phyloP scores from a whole-genome alignment of 2,888 invertebrate species.

The Cosmia trapezina region DNA sequence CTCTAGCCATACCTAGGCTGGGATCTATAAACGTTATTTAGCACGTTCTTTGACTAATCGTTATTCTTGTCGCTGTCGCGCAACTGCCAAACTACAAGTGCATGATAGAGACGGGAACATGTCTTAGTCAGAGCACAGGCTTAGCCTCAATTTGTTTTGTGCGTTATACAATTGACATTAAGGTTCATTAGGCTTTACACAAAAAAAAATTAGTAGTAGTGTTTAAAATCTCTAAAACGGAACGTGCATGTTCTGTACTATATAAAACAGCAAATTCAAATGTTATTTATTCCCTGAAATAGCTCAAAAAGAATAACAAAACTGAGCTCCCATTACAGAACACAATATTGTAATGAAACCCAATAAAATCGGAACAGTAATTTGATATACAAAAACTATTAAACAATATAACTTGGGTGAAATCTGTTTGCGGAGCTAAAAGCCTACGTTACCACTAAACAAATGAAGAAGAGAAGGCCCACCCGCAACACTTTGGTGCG shows the following conservation, averaged over 20 bases:
- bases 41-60: not conserved
- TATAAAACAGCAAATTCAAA: not conserved
- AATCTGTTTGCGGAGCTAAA: constrained; percentile 57
- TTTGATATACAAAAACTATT: constrained; percentile 43
- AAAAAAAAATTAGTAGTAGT: too few relatives aligned
- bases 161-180: too few relatives aligned
- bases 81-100: not conserved
- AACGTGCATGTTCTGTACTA: not conserved
- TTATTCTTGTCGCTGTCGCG: not conserved
- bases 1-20: not conserved
- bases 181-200: too few relatives aligned
- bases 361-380: constrained; percentile 45
- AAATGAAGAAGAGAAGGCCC: constrained; percentile 2
- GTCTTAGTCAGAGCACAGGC: not conserved
- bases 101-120: not conserved
- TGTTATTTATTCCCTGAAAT: not conserved
- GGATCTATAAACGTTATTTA: not conserved
- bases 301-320: not conserved
- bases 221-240: too few relatives aligned
- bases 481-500: not conserved
- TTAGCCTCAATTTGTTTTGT: too few relatives aligned
- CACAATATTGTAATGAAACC: constrained; percentile 23
- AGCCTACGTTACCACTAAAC: constrained; percentile 24
- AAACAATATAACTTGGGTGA: constrained; percentile 41
- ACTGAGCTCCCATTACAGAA: not conserved